These are phyloP conservation scores for Aphis gossypii DNA, from an alignment of 1,140 invertebrate species.

Conservation along the genomic window DNA sequence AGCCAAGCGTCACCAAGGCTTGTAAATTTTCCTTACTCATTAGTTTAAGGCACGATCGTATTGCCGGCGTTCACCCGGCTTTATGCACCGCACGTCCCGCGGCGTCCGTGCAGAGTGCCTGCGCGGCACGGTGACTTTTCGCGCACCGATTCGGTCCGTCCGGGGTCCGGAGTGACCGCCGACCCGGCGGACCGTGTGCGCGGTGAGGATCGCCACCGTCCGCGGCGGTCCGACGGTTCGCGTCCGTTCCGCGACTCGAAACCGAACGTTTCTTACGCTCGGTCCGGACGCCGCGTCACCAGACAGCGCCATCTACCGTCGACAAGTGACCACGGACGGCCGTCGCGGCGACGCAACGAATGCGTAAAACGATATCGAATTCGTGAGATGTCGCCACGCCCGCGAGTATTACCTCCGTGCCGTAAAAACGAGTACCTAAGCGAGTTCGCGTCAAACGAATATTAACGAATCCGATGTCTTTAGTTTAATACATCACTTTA, in stretches of 20 bases:
- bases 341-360: background rate
- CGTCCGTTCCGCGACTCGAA: too few species aligned
- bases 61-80: accelerated
- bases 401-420: background rate
- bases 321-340: too few species aligned
- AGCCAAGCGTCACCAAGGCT: slow-evolving; percentile 82
- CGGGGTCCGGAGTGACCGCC: too few species aligned
- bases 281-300: background rate
- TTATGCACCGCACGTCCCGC: background rate
- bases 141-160: background rate
- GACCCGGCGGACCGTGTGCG: too few species aligned
- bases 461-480: too few species aligned
- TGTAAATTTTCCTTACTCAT: slow-evolving; percentile 87
- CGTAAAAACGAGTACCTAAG: too few species aligned
- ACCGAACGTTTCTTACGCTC: background rate
- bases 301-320: background rate
- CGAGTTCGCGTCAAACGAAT: too few species aligned
- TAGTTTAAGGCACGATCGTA: slow-evolving; percentile 79
- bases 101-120: background rate
- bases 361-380: background rate
- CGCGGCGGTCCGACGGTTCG: too few species aligned
- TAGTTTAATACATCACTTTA: too few species aligned
- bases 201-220: background rate
- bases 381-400: background rate
- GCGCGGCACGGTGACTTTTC: background rate